Evolutionary conservation across 2,888 invertebrate genomes (phyloP).

Genomic region (Ferdinandea cuprea): DNA sequence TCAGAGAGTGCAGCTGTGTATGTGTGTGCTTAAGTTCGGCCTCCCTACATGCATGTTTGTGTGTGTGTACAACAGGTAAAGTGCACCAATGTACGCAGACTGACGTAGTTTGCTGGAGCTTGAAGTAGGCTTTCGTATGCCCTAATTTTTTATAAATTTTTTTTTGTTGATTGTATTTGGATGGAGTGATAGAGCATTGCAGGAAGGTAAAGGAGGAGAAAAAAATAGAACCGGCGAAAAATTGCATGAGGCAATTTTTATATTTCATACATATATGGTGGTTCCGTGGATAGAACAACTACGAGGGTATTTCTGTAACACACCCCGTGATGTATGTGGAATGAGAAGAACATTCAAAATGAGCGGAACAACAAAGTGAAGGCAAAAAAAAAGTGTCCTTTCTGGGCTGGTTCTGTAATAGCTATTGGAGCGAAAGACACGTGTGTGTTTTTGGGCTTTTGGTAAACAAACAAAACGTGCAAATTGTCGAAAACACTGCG

Average conservation of each 20-base stretch:
- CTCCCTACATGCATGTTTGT: no score
- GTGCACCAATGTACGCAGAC: conserved; percentile 52
- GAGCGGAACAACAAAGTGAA: conserved; percentile 23
- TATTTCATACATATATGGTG: conserved; percentile 30
- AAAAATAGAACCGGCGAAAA: conserved; percentile 23
- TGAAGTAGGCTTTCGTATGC: conserved; percentile 67
- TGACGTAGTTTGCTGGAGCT: conserved; percentile 28
- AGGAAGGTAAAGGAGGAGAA: neutral
- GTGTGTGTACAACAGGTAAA: no score
- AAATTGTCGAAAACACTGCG: conserved; percentile 36
- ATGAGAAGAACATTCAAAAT: conserved; percentile 7
- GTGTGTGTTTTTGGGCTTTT: conserved; percentile 42
- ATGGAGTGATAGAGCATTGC: neutral
- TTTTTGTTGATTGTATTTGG: neutral
- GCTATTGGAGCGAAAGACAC: conserved; percentile 43
- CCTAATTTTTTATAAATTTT: conserved; percentile 66
- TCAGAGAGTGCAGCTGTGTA: conserved; percentile 13
- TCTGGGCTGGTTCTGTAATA: conserved; percentile 16
- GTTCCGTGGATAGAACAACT: neutral
- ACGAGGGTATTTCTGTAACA: conserved; percentile 2
- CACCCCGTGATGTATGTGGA: conserved; percentile 33
- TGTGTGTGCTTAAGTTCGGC: conserved; percentile 8
- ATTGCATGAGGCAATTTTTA: conserved; percentile 65
- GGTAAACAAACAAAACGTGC: conserved; percentile 61
- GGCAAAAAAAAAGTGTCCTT: conserved; percentile 46